A percentile compares a stretch with the other conserved stretches of the same genome.
Evolutionary conservation across 2,888 invertebrate species (phyloP).

Genomic region (Magallana nippona): DNA sequence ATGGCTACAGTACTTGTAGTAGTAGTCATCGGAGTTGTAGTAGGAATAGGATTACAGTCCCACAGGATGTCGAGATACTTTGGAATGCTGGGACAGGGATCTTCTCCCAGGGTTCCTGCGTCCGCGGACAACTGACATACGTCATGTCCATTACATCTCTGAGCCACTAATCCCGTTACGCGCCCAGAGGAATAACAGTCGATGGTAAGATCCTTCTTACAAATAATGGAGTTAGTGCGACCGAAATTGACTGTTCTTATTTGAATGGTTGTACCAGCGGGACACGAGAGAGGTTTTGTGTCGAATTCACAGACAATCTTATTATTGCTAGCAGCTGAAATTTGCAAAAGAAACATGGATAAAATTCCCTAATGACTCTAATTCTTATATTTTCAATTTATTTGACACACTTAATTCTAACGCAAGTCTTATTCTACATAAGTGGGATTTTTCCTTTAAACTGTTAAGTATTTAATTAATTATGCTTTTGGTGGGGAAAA

Average conservation of each 20-base stretch:
- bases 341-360: not conserved
- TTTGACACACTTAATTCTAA: no score
- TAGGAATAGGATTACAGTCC: constrained; percentile 58
- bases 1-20: constrained; percentile 46
- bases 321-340: constrained; percentile 46
- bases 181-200: constrained; percentile 51
- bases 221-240: constrained; percentile 55
- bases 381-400: no score
- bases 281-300: constrained; percentile 53
- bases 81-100: constrained; percentile 61
- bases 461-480: no score
- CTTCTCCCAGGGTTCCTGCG: constrained; percentile 54
- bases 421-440: no score
- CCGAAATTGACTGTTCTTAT: constrained; percentile 62
- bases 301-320: constrained; percentile 57
- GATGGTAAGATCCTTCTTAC: constrained; percentile 48
- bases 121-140: constrained; percentile 46
- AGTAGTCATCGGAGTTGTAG: constrained; percentile 52
- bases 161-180: constrained; percentile 45
- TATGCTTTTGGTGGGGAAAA: no score
- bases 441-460: no score
- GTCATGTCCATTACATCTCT: constrained; percentile 45
- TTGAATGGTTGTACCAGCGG: constrained; percentile 53
- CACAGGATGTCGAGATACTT: constrained; percentile 62
- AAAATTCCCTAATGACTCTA: no score